phyloP scores from a whole-genome alignment of 92 coral and sea anemone species.

The Pocillopora grandis region DNA sequence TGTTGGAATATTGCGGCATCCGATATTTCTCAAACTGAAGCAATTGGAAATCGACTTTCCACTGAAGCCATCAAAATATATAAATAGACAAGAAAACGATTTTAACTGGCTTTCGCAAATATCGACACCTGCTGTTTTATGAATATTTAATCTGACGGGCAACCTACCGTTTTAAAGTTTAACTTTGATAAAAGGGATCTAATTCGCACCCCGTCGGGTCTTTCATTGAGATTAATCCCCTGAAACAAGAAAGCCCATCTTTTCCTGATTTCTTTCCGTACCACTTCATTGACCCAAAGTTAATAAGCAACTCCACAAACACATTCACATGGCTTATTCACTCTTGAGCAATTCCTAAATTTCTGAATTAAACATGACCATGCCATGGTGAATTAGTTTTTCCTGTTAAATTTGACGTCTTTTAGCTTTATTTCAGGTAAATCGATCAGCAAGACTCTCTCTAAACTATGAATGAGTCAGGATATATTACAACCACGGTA shows the following conservation, averaged over 20 bases:
- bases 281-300: background rate
- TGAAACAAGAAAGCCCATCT: background rate
- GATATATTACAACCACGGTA: too few relatives aligned
- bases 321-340: background rate
- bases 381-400: background rate
- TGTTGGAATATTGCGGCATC: too few relatives aligned
- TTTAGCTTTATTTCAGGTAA: too few relatives aligned
- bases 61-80: too few relatives aligned
- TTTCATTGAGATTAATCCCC: background rate
- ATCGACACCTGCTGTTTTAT: background rate
- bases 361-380: background rate
- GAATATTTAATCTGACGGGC: background rate
- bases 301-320: background rate
- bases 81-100: background rate
- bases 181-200: background rate
- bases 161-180: slow-evolving; percentile 3
- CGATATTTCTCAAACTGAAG: too few relatives aligned
- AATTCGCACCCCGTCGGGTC: background rate
- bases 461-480: too few relatives aligned
- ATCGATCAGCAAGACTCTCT: too few relatives aligned
- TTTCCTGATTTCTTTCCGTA: background rate
- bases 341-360: background rate
- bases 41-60: too few relatives aligned
- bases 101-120: background rate
- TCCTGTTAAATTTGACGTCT: background rate